Conservation (phyloP, 2,113 vertebrate genomes). For the Rhombomys opimus region DNA sequence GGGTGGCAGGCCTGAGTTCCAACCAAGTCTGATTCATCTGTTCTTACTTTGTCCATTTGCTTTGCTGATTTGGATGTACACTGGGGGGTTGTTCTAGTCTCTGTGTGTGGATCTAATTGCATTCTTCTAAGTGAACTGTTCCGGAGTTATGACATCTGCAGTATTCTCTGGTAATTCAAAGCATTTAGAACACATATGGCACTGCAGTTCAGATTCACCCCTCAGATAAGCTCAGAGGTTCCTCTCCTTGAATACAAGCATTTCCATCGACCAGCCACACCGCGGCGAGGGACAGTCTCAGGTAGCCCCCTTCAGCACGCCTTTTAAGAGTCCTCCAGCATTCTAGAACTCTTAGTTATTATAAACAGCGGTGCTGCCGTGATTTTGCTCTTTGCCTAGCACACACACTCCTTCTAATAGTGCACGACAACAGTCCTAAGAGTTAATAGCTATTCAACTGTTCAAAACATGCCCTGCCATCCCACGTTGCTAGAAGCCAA, state of each 20-base stretch:
- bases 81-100: background rate
- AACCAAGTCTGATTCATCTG: background rate
- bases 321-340: background rate
- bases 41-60: background rate
- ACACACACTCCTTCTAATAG: background rate
- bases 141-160: background rate
- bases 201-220: background rate
- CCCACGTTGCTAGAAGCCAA: background rate
- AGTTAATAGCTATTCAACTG: background rate
- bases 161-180: background rate
- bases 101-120: background rate
- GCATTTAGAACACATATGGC: background rate
- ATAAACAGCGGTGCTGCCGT: background rate
- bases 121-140: conserved; percentile 15
- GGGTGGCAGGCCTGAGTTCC: background rate
- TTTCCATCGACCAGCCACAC: background rate
- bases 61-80: background rate
- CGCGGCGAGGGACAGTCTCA: background rate
- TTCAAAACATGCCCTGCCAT: conserved; percentile 27
- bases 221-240: background rate
- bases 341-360: background rate
- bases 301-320: background rate
- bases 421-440: background rate
- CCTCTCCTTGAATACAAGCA: conserved; percentile 4
- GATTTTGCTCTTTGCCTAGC: background rate